Percentiles rank a stretch among this genome's conserved stretches.
These are phyloP conservation scores for Eleginops maclovinus DNA, from an alignment of 2,113 vertebrate genomes.

Conservation along the genomic window DNA sequence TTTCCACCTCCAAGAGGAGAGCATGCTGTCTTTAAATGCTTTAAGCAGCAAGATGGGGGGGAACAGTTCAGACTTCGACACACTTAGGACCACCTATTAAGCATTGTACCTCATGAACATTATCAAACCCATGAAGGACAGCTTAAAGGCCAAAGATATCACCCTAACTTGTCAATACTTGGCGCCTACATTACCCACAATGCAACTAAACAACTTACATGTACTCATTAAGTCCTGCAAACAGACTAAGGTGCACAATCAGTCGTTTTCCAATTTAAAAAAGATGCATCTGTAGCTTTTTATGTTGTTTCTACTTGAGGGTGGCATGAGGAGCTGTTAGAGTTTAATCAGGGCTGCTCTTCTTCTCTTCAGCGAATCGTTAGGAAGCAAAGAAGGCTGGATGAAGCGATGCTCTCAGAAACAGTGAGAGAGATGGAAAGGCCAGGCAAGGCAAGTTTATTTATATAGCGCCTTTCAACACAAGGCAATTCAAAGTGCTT, in stretches of 20 bases:
- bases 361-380: no score
- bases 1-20: slow-evolving; percentile 9
- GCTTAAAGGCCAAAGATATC: background rate
- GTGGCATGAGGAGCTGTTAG: background rate
- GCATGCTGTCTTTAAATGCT: background rate
- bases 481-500: no score
- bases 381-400: no score
- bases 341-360: background rate
- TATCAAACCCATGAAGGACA: background rate
- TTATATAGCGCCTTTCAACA: no score
- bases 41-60: slow-evolving; percentile 19
- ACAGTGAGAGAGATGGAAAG: slow-evolving; percentile 16
- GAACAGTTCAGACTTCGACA: background rate
- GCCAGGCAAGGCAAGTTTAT: no score
- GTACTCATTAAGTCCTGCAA: background rate
- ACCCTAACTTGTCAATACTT: background rate
- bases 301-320: background rate
- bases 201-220: background rate
- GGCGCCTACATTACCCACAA: background rate
- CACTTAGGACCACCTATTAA: background rate
- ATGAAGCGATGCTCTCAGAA: no score
- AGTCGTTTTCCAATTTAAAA: background rate
- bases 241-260: background rate
- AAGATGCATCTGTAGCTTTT: background rate
- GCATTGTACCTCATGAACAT: background rate